phyloP scores from a whole-genome alignment of 2,797 vertebrate genomes.

The Nyctibius grandis region DNA sequence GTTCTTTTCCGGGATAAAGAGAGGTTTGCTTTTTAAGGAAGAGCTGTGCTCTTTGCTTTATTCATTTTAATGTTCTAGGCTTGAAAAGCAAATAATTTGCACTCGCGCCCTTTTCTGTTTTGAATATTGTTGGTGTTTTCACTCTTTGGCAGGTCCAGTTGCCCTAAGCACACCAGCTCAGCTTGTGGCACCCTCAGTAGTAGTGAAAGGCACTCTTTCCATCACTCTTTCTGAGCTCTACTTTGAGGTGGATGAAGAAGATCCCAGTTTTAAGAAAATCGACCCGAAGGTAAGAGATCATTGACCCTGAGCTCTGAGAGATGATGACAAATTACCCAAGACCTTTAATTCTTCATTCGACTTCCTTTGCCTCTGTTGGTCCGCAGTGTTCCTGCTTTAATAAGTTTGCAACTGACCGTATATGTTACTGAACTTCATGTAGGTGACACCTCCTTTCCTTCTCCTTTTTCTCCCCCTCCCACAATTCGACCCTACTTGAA shows the following conservation, averaged over 20 bases:
- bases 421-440: constrained; percentile 39
- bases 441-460: constrained; percentile 38
- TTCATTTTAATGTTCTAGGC: neutral
- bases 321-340: constrained; percentile 57
- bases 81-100: neutral
- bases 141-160: constrained; percentile 84
- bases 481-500: constrained; percentile 46
- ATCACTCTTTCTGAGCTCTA: constrained; percentile 93
- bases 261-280: constrained; percentile 90
- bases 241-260: constrained; percentile 98
- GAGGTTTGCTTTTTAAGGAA: neutral
- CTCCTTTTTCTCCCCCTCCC: neutral
- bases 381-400: neutral
- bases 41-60: neutral
- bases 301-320: constrained; percentile 54
- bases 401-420: constrained; percentile 24
- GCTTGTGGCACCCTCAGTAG: constrained; percentile 89
- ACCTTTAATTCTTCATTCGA: constrained; percentile 53
- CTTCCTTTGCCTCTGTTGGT: neutral
- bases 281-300: constrained; percentile 92
- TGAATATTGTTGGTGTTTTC: constrained; percentile 11
- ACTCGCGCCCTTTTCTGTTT: neutral
- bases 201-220: constrained; percentile 91
- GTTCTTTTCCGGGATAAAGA: neutral
- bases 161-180: constrained; percentile 91